Conservation (phyloP, 2,797 vertebrate genomes). For the Phaenicophaeus curvirostris region DNA sequence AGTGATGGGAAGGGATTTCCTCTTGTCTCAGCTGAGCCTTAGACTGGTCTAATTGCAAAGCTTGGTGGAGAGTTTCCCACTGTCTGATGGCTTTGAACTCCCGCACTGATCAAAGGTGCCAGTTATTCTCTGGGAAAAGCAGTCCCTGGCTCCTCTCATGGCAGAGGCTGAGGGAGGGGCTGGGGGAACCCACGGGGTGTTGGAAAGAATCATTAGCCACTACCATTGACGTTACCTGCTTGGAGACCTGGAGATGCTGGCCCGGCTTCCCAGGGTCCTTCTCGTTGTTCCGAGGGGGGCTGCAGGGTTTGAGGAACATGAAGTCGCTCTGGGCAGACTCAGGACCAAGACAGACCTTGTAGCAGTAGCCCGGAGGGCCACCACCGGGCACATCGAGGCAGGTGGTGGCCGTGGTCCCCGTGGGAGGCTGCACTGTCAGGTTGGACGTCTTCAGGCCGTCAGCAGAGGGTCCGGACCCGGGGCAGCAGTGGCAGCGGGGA, state of each 20-base stretch:
- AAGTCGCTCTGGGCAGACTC: conserved; percentile 94
- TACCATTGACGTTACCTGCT: conserved; percentile 76
- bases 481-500: conserved; percentile 81
- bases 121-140: neutral
- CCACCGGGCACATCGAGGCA: conserved; percentile 82
- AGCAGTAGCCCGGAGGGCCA: conserved; percentile 88
- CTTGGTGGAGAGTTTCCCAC: neutral
- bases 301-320: conserved; percentile 92
- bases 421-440: conserved; percentile 81
- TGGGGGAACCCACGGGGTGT: neutral
- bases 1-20: neutral
- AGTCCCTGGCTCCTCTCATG: neutral
- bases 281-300: conserved; percentile 85
- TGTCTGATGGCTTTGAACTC: conserved; percentile 8
- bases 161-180: neutral
- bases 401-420: conserved; percentile 83
- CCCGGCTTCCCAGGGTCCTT: conserved; percentile 80
- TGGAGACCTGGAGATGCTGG: conserved; percentile 82
- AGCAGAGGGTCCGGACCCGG: conserved; percentile 78
- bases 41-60: neutral
- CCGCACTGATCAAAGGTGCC: conserved; percentile 22
- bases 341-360: conserved; percentile 90
- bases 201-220: fast-evolving
- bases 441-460: conserved; percentile 88
- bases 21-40: neutral